Evolutionary conservation across 2,797 vertebrate genomes (phyloP).

Genomic region (Psittacula echo): DNA sequence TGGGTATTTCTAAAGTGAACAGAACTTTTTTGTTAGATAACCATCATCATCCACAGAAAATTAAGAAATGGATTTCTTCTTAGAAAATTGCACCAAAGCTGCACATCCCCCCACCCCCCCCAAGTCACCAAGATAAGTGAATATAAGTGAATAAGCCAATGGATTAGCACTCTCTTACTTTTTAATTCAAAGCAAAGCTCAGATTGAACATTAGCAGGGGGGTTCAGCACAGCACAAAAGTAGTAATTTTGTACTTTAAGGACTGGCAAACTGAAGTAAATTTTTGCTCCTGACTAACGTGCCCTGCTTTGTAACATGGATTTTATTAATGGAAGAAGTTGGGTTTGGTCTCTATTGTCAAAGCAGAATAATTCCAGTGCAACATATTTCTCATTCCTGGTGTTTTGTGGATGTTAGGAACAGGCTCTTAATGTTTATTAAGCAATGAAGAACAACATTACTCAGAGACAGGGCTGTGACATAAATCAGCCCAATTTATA

Average conservation of each 20-base stretch:
- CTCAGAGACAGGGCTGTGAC: background rate
- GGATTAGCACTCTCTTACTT: background rate
- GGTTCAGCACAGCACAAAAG: background rate
- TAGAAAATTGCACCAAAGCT: background rate
- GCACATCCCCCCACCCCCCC: too few species aligned
- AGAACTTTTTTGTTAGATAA: background rate
- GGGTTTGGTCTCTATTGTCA: background rate
- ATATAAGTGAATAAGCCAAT: background rate
- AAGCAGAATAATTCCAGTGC: background rate
- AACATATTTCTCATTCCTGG: background rate
- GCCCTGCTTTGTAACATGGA: accelerated
- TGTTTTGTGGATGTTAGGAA: background rate
- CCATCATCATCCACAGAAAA: background rate
- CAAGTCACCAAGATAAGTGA: background rate
- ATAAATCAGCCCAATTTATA: background rate
- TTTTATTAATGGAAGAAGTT: background rate
- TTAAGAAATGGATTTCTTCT: accelerated
- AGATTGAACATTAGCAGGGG: background rate
- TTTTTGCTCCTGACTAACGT: background rate
- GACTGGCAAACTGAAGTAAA: background rate
- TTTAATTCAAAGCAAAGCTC: background rate
- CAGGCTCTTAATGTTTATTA: background rate
- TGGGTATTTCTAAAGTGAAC: background rate
- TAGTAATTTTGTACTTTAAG: background rate
- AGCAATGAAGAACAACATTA: background rate